Evolutionary conservation across 2,888 invertebrate species (phyloP).

Genomic region (Agapostemon virescens): DNA sequence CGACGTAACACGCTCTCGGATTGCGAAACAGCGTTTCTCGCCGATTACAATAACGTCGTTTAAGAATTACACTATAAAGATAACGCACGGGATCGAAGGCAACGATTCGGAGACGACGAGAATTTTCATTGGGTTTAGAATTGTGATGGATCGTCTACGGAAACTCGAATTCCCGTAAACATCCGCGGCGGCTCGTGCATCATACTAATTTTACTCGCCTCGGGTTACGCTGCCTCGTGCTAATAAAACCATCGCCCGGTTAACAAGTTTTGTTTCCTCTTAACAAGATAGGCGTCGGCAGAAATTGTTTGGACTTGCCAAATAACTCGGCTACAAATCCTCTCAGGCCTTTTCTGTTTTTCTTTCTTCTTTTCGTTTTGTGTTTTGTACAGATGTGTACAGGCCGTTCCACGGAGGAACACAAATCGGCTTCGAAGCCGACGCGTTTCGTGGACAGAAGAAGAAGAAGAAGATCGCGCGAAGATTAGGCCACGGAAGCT

Average conservation of each 20-base stretch:
- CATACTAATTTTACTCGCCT: not conserved
- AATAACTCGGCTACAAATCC: slow-evolving; percentile 55
- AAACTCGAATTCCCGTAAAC: not conserved
- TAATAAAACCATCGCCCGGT: not conserved
- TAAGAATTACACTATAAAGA: not conserved
- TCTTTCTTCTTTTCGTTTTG: too few relatives aligned
- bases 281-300: slow-evolving; percentile 13
- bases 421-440: not conserved
- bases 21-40: not conserved
- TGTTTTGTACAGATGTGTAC: slow-evolving; percentile 50
- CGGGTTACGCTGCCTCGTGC: not conserved
- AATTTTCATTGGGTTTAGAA: not conserved
- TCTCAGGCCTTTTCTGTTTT: slow-evolving; percentile 64
- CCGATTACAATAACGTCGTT: not conserved
- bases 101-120: not conserved
- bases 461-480: not conserved
- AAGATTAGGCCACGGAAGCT: slow-evolving; percentile 8
- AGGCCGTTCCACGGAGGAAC: not conserved
- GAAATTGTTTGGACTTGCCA: slow-evolving; percentile 60
- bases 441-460: not conserved
- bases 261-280: slow-evolving; percentile 7
- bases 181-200: not conserved
- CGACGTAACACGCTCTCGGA: not conserved
- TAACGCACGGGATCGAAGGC: not conserved
- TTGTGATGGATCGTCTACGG: not conserved